phyloP scores from a whole-genome alignment of 2,797 vertebrate species.

The Spea hammondii region DNA sequence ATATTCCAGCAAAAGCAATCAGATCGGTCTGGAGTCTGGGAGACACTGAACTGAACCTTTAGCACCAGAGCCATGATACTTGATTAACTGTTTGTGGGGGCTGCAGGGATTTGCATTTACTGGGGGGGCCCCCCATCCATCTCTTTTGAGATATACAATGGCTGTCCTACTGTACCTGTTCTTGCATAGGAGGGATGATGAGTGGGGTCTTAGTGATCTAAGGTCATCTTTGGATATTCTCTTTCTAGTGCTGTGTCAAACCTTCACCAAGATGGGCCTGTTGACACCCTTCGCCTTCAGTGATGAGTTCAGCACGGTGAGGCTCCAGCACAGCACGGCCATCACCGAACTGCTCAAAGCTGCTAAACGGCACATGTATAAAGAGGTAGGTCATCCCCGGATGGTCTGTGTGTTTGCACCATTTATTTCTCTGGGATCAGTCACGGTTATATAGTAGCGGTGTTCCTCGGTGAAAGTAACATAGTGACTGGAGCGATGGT shows the following conservation, averaged over 20 bases:
- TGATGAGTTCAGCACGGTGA: constrained; percentile 91
- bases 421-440: too few species aligned
- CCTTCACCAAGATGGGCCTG: constrained; percentile 84
- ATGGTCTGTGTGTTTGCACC: constrained; percentile 12
- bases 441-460: too few species aligned
- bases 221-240: neutral
- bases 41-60: too few species aligned
- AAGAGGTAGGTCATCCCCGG: constrained; percentile 70
- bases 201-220: too few species aligned
- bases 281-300: constrained; percentile 89
- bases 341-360: constrained; percentile 88
- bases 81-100: neutral
- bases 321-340: constrained; percentile 90
- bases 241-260: constrained; percentile 78
- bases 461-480: too few species aligned
- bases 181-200: too few species aligned
- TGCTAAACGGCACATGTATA: constrained; percentile 67
- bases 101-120: neutral
- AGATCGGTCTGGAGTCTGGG: too few species aligned
- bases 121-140: neutral
- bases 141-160: too few species aligned
- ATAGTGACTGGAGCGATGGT: too few species aligned
- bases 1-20: too few species aligned
- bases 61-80: too few species aligned
- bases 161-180: too few species aligned